Percentiles rank a stretch among this genome's conserved stretches.
These are phyloP conservation scores for Nyctibius bracteatus DNA, from an alignment of 2,113 vertebrate species.

Conservation along the genomic window DNA sequence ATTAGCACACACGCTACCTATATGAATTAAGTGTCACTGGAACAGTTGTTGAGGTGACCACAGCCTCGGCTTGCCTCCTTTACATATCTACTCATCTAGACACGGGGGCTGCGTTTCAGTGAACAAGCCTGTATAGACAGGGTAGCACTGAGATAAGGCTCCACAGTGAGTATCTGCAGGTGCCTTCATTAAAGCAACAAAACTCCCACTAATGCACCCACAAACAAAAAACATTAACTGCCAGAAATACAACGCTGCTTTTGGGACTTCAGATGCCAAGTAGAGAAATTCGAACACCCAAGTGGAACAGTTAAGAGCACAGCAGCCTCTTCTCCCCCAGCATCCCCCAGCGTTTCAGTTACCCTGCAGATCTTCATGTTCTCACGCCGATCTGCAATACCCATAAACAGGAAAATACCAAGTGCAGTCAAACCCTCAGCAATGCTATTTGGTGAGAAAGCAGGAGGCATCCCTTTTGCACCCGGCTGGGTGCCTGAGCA, in stretches of 20 bases:
- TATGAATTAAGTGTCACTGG: background rate
- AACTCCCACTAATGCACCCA: background rate
- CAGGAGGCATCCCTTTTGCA: background rate
- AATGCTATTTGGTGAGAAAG: background rate
- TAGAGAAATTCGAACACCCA: background rate
- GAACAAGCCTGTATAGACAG: background rate
- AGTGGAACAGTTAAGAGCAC: background rate
- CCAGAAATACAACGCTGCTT: background rate
- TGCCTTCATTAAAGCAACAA: background rate
- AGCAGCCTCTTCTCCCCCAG: background rate
- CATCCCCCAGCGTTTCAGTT: background rate
- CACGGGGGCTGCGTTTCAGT: background rate
- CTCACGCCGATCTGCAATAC: fast-evolving
- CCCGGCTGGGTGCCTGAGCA: background rate
- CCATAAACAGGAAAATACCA: background rate
- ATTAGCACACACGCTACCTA: background rate
- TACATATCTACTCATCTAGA: background rate
- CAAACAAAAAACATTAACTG: background rate
- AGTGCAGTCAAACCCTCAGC: background rate
- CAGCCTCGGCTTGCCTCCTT: background rate
- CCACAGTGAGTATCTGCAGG: background rate
- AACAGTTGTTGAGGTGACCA: background rate
- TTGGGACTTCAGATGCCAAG: background rate
- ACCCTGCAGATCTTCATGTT: background rate
- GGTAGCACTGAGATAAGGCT: background rate